Conservation (phyloP, 2,888 invertebrate species). For the Agonopterix subpropinquella region DNA sequence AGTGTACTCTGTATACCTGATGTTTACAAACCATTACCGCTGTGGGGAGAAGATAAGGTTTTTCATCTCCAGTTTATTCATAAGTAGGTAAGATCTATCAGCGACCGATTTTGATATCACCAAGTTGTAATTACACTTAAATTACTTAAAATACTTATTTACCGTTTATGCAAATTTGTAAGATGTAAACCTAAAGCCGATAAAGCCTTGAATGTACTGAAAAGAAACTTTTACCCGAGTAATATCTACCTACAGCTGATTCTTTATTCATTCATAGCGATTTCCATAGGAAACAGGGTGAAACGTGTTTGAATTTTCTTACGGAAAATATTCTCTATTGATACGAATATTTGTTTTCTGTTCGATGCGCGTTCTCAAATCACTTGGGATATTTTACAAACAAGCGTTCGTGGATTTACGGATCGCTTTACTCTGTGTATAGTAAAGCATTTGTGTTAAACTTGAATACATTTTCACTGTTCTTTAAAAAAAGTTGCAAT, state of each 20-base stretch:
- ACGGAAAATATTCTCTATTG: slow-evolving; percentile 43
- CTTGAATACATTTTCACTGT: too few relatives aligned
- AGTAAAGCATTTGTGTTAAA: neutral
- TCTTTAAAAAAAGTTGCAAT: too few relatives aligned
- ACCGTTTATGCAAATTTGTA: slow-evolving; percentile 34
- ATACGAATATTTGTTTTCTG: slow-evolving; percentile 52
- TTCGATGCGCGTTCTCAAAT: slow-evolving; percentile 30
- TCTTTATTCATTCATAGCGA: slow-evolving; percentile 55
- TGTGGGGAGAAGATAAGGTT: neutral
- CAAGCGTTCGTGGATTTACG: slow-evolving; percentile 25
- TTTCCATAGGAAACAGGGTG: slow-evolving; percentile 54
- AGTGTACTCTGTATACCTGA: slow-evolving; percentile 4
- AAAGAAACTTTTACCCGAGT: slow-evolving; percentile 28
- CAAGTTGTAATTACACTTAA: neutral
- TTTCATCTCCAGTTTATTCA: too few relatives aligned
- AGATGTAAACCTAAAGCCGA: slow-evolving; percentile 28
- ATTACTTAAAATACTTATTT: slow-evolving; percentile 9
- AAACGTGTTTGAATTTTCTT: slow-evolving; percentile 54
- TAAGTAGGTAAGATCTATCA: too few relatives aligned
- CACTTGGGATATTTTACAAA: slow-evolving; percentile 42
- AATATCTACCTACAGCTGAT: slow-evolving; percentile 28
- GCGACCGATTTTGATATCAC: too few relatives aligned
- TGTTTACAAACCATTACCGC: slow-evolving; percentile 4
- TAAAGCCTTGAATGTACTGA: slow-evolving; percentile 21
- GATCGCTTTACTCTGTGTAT: slow-evolving; percentile 14